These are phyloP conservation scores for Thera britannica DNA, from an alignment of 2,888 invertebrate species.

Conservation along the genomic window DNA sequence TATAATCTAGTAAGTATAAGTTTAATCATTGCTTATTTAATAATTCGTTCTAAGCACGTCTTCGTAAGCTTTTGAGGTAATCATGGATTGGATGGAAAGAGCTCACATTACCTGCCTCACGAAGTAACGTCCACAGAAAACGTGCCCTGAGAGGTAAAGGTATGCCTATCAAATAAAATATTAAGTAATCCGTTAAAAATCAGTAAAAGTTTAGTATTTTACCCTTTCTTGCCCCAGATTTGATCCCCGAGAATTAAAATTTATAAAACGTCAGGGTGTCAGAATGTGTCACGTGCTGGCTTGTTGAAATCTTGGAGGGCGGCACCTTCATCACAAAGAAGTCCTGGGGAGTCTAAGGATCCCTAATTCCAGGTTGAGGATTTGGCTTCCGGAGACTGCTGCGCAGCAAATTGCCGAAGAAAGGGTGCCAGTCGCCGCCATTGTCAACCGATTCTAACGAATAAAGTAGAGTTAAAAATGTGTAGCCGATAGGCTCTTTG, in stretches of 20 bases:
- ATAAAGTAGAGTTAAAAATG: conserved; percentile 78
- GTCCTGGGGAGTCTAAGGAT: conserved; percentile 74
- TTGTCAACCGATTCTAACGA: conserved; percentile 83
- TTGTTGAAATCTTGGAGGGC: conserved; percentile 69
- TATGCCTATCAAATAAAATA: background rate
- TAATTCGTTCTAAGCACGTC: no score
- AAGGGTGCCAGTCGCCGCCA: conserved; percentile 67
- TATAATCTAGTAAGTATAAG: no score
- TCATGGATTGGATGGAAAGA: no score
- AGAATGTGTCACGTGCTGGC: conserved; percentile 75
- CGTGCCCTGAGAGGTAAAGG: background rate
- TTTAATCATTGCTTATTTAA: no score
- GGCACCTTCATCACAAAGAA: conserved; percentile 70
- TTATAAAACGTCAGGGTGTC: conserved; percentile 47
- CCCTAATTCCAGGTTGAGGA: conserved; percentile 75
- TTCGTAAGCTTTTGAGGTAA: no score
- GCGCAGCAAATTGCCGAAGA: conserved; percentile 80
- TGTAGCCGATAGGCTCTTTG: conserved; percentile 80
- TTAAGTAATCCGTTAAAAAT: conserved; percentile 31
- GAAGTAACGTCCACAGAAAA: no score
- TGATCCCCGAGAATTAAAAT: conserved; percentile 25
- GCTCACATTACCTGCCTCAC: no score
- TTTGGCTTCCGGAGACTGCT: conserved; percentile 79
- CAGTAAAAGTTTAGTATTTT: background rate
- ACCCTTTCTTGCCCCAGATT: conserved; percentile 2